These are phyloP conservation scores for Poeciliopsis occidentalis DNA, from an alignment of 2,113 vertebrate genomes.

Conservation along the genomic window DNA sequence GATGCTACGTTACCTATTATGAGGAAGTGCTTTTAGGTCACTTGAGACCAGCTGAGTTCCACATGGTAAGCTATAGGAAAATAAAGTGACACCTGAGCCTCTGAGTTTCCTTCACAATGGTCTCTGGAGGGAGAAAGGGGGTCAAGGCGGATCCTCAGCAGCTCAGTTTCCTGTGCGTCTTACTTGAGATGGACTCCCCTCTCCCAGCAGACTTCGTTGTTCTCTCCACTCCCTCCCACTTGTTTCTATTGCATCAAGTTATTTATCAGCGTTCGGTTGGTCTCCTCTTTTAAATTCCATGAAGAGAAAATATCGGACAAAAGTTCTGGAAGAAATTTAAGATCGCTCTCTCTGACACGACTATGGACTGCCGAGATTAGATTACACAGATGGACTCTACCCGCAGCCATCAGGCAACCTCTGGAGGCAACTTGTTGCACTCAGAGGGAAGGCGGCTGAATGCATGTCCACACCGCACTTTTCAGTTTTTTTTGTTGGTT, in stretches of 20 bases:
- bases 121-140: constrained; percentile 37
- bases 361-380: not conserved
- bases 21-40: constrained; percentile 69
- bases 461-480: no score
- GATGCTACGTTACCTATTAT: constrained; percentile 53
- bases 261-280: constrained; percentile 46
- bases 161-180: constrained; percentile 57
- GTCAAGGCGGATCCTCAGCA: constrained; percentile 18
- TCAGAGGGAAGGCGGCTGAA: no score
- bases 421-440: no score
- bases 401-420: no score
- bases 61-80: constrained; percentile 68
- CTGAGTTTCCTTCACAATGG: constrained; percentile 67
- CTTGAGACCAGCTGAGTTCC: constrained; percentile 62
- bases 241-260: constrained; percentile 65
- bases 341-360: constrained; percentile 15
- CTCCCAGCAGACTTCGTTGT: constrained; percentile 45
- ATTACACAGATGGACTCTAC: no score
- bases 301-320: constrained; percentile 26
- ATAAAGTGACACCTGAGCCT: constrained; percentile 71
- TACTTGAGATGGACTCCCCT: constrained; percentile 58
- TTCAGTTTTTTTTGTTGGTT: no score
- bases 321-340: constrained; percentile 29
- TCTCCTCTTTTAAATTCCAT: constrained; percentile 22
- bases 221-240: constrained; percentile 38